Base-by-base conservation (phyloP, 2,113 vertebrate genomes). In the Tragelaphus imberbis region DNA sequence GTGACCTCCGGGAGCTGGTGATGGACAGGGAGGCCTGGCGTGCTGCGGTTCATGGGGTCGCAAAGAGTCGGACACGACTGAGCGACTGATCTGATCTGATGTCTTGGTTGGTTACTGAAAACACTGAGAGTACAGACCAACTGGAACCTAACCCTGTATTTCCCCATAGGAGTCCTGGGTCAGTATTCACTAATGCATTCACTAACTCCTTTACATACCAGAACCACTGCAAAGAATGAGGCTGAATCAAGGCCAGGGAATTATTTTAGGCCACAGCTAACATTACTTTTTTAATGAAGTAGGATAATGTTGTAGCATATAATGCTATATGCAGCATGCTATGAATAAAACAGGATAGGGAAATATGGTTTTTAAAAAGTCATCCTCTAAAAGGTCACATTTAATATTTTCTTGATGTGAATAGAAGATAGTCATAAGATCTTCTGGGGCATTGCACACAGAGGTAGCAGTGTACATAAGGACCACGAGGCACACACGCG, bases 401-500 rank as follows among this genome's bases (percentile, higher is more conserved):
- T 92, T 82, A 84, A 36, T 33, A 87, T 47, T 21, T 75, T 51
- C 65, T 61, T 65, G 27, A 53, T 90, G 7, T 86, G 33, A 88
- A 19, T n/a, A 53, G n/a, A 75, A 90, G 49, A 61, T 3, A 79
- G 2, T 23, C 9, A 71, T 16, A 4, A 16, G 61, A 94, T 94
- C 65, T 30, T 17, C 61, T 21, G 16, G 33, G 19, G 75, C 21
- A 71, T 40, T 61, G 15, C 51, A 55, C 7, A 63, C 14, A 61
- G 13, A 68, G 33, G 13, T 2, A 68, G 13, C 33, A 84, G 27
- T 0, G 4, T 12, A 2, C 12, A 36, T 19, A 84, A 49, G 85
- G 30, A 80, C 10, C 4, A 30, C 1, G 28, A 5, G 23, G 7
- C 8, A 0, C 1, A 0, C 5, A 2, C 27, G 1, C 2, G 1